phyloP scores from a whole-genome alignment of 2,888 invertebrate species.

The Calameuta filiformis region DNA sequence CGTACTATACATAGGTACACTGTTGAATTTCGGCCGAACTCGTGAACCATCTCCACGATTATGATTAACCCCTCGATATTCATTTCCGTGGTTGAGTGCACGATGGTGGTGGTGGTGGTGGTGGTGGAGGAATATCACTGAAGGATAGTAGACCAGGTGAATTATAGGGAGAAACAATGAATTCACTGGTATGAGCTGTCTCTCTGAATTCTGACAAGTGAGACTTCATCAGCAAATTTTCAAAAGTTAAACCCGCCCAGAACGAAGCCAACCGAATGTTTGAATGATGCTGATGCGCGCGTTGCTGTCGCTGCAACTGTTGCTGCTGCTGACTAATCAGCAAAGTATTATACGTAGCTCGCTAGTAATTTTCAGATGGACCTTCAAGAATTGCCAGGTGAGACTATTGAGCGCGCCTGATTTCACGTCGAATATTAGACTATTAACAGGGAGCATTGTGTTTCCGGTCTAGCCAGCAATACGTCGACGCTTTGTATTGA shows the following conservation, averaged over 20 bases:
- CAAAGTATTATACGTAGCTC: background rate
- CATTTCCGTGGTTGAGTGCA: background rate
- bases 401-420: constrained; percentile 19
- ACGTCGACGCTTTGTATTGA: constrained; percentile 48
- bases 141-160: background rate
- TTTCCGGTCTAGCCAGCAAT: constrained; percentile 38
- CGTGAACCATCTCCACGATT: background rate
- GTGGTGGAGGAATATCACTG: background rate
- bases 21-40: background rate
- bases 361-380: background rate
- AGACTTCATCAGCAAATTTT: background rate
- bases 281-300: background rate
- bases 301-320: too few species aligned
- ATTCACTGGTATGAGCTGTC: background rate
- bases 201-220: background rate
- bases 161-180: background rate
- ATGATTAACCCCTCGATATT: background rate
- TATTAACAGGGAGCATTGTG: constrained; percentile 39
- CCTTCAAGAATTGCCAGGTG: background rate
- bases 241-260: background rate
- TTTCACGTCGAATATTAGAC: constrained; percentile 48
- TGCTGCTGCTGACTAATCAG: background rate
- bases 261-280: background rate
- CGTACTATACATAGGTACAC: background rate
- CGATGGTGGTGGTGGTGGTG: background rate